Conservation (phyloP, 2,888 invertebrate genomes). For the Cryptocephalus primarius region DNA sequence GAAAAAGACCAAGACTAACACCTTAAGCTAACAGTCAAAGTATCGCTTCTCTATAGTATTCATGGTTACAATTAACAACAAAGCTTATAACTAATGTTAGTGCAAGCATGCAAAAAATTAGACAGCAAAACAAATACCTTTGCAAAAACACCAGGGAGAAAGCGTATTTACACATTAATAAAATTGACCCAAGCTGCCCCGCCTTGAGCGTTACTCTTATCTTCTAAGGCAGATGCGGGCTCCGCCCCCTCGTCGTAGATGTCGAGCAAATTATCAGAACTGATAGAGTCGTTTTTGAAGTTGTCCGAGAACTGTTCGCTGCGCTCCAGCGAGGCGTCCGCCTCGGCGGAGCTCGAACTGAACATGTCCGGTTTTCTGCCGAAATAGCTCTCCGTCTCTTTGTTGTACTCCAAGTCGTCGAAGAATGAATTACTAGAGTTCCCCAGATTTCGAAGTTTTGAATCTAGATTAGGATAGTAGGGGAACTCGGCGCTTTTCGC, state of each 20-base stretch:
- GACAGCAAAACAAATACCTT: slow-evolving; percentile 22
- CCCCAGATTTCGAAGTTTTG: slow-evolving; percentile 5
- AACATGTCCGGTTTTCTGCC: slow-evolving; percentile 10
- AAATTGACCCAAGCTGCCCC: slow-evolving; percentile 38
- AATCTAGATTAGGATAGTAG: slow-evolving; percentile 18
- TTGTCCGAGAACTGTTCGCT: slow-evolving; percentile 19
- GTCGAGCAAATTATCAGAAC: slow-evolving; percentile 17
- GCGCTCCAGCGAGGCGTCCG: slow-evolving; percentile 3
- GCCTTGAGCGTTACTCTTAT: slow-evolving; percentile 15
- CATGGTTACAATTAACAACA: neutral
- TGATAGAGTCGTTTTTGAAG: slow-evolving; percentile 16
- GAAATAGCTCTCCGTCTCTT: slow-evolving; percentile 12
- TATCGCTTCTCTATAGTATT: slow-evolving; percentile 1
- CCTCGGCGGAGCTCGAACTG: neutral
- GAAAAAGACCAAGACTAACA: too few species aligned
- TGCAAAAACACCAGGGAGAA: slow-evolving; percentile 23
- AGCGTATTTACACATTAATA: slow-evolving; percentile 39
- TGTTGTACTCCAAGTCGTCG: slow-evolving; percentile 7
- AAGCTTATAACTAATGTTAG: slow-evolving; percentile 12
- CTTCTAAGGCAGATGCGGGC: slow-evolving; percentile 9
- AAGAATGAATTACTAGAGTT: slow-evolving; percentile 4
- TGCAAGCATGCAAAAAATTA: slow-evolving; percentile 13
- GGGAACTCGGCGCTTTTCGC: slow-evolving; percentile 4
- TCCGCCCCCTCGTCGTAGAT: slow-evolving; percentile 10
- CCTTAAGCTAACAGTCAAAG: too few species aligned